Evolutionary conservation across 1,140 invertebrate genomes (phyloP), one percentile per base, ranked within the genome.

Genomic region (Dryas iulia): DNA sequence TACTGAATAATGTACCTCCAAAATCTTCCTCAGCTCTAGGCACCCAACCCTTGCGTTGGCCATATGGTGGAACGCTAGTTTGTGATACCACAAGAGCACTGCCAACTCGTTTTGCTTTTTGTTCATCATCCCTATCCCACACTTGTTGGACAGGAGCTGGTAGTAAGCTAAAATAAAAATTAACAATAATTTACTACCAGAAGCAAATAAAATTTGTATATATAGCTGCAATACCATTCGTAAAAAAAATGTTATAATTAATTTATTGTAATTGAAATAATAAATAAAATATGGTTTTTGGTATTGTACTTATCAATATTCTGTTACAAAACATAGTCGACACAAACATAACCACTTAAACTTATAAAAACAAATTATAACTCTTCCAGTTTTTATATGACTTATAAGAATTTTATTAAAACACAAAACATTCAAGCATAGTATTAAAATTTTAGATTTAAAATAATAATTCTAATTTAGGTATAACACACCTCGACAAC

Each of bases 1-100:
- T 28, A 28, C 26, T 28, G 14, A 21, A 47, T 47, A 47, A 47
- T 18, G 54, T 71, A 91, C 96, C 92, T 94, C 96, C 93, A 85
- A 92, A 95, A 91, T 98, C 98, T 61, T 98, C 97, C 75, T 95
- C 93, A 65, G 93, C 94, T 65, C 98, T 91, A 12, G 99, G 99
- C 4, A 99, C 93, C 97, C 98, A 99, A 82, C 98, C 98, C 92
- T 96, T 96, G 73, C 99, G 94, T 77, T 98, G 96, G 0, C 98
- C 98, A 94, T 99, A 99, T 1, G 98, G 98, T 6, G 99, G 99
- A n/a, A 97, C 97, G 76, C 96, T 95, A 35, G 95, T 95, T 78
- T 95, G 94, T 35, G 96, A 96, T 65, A 96, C 95, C n/a, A 98
- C 96, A 53, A 98, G 84, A 2, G 95, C 94, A 57, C 94, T 95